These are phyloP conservation scores for Nycticebus coucang DNA, from an alignment of 2,113 vertebrate genomes.

Conservation along the genomic window DNA sequence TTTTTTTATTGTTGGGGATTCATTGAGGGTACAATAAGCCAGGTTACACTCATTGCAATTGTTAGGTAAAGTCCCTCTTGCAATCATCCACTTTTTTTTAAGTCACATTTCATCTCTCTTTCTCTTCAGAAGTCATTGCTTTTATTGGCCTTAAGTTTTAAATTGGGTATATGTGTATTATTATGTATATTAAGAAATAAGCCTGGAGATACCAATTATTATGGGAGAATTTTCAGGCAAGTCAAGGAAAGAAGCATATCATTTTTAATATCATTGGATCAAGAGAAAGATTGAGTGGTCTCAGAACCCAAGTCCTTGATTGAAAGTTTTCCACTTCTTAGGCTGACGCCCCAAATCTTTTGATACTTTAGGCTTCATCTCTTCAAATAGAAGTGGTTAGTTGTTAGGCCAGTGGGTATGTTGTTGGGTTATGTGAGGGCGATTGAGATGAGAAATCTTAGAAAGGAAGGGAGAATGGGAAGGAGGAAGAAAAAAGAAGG, in stretches of 20 bases:
- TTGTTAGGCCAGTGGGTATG: neutral
- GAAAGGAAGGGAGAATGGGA: neutral
- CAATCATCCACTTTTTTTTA: neutral
- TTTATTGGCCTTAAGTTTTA: constrained; percentile 17
- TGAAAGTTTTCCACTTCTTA: neutral
- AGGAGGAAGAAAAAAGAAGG: neutral
- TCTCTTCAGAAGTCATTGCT: neutral
- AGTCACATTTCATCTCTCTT: neutral
- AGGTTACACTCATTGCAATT: too few relatives aligned
- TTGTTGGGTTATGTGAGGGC: neutral
- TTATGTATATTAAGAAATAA: constrained; percentile 5
- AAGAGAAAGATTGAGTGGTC: neutral
- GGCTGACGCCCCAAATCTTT: neutral
- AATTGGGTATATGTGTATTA: neutral
- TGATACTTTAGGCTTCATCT: neutral
- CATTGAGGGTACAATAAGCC: too few relatives aligned
- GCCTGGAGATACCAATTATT: neutral
- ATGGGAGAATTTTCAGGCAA: neutral
- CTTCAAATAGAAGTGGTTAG: neutral
- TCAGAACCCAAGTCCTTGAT: neutral
- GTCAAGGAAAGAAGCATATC: neutral
- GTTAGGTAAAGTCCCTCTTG: too few relatives aligned
- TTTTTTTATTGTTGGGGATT: too few relatives aligned
- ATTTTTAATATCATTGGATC: neutral
- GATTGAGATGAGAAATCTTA: neutral